Base-by-base conservation (phyloP, 2,113 vertebrate species). In the Stictonetta naevosa region DNA sequence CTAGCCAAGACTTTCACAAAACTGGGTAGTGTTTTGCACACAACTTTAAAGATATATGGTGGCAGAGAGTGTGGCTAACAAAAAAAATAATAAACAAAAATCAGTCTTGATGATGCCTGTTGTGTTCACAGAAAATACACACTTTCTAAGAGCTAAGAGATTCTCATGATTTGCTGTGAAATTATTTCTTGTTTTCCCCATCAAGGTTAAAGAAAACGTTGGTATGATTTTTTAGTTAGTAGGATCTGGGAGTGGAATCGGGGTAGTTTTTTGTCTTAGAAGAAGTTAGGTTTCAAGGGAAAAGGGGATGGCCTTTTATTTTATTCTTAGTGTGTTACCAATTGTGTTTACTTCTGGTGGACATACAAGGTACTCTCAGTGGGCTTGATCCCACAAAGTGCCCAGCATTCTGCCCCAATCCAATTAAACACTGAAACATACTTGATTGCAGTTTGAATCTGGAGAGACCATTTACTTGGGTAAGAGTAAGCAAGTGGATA, bases 361-460 rank as follows among this genome's bases (percentile, higher is more conserved):
- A 74, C 1, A 0, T 55, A 69, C 52, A 77, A 86, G 56, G 40
- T 90, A 26, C 26, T 92, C 78, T 92, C 90, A 34, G 31, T 71
- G 85, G 68, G 29, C 46, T 90, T 48, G 64, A 74, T 87, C 77
- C 84, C 66, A 69, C 66, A 40, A 79, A 91, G 86, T 84, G 58
- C 87, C 77, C 1, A 0, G 75, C 64, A 55, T 91, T 89, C 58
- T 79, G 17, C 74, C 88, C 67, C 10, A 16, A 87, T 93, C 81
- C 91, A 95, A 66, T 95, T 95, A 93, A 95, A 84, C 59, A 48
- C 33, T 79, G 83, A 71, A 88, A 92, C 0, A 0, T 86, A 72
- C 77, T 92, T 97, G 95, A 95, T 86, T 94, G 94, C 89, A 92
- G 38, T 69, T 92, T 42, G 48, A 95, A 40, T 76, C 91, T 74